phyloP scores from a whole-genome alignment of 2,888 invertebrate species.

The Melanophora roralis region DNA sequence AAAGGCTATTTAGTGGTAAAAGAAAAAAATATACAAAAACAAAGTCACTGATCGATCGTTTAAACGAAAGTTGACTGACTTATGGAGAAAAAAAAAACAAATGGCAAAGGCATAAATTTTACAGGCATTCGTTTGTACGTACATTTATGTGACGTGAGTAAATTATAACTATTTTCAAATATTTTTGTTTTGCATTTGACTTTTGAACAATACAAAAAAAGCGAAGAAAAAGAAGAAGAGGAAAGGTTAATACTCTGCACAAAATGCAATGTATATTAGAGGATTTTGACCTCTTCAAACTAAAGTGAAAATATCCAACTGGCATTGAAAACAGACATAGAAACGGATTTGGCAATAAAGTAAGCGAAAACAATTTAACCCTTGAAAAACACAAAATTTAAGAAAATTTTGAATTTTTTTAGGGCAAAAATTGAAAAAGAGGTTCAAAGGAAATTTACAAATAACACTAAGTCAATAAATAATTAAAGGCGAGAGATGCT shows the following conservation, averaged over 20 bases:
- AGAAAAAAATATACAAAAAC: background rate
- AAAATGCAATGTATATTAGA: constrained; percentile 56
- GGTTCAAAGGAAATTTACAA: too few species aligned
- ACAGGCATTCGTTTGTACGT: too few species aligned
- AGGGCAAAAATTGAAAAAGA: too few species aligned
- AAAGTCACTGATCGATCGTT: constrained; percentile 60
- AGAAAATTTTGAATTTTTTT: too few species aligned
- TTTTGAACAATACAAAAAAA: too few species aligned
- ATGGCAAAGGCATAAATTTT: constrained; percentile 20
- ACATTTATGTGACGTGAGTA: constrained; percentile 39
- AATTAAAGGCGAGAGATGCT: too few species aligned
- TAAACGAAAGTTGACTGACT: constrained; percentile 72
- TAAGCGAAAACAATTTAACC: background rate
- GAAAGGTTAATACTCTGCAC: constrained; percentile 57
- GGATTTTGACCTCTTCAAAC: constrained; percentile 70
- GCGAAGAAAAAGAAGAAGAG: background rate
- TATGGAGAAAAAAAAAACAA: constrained; percentile 46
- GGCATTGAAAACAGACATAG: constrained; percentile 5
- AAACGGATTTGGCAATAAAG: background rate
- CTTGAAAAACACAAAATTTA: too few species aligned
- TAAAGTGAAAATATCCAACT: constrained; percentile 70
- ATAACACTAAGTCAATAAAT: too few species aligned
- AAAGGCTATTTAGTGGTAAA: constrained; percentile 25
- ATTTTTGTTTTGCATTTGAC: background rate
- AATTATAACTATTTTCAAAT: constrained; percentile 49